phyloP scores from a whole-genome alignment of 2,113 vertebrate species.

The Corythaixoides concolor region DNA sequence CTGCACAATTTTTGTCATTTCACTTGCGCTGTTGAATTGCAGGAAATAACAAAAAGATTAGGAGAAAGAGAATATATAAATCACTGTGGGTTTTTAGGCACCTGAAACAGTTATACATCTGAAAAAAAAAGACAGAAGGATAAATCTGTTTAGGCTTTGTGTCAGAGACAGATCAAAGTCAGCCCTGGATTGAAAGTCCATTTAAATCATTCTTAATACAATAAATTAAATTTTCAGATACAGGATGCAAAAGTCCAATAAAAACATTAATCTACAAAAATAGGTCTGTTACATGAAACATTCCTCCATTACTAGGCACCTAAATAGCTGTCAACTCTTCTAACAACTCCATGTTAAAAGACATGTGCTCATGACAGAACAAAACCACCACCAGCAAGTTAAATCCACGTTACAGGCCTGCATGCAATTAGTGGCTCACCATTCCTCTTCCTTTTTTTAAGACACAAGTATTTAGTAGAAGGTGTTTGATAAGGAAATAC shows the following conservation, averaged over 20 bases:
- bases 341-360: not conserved
- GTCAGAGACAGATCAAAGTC: not conserved
- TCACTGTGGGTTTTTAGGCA: not conserved
- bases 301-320: not conserved
- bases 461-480: not conserved
- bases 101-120: not conserved
- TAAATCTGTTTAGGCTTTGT: not conserved
- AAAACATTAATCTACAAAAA: not conserved
- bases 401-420: not conserved
- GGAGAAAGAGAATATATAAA: not conserved
- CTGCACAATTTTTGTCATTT: not conserved
- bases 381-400: not conserved
- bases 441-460: not conserved
- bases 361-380: not conserved
- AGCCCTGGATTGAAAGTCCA: not conserved
- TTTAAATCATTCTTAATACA: constrained; percentile 22
- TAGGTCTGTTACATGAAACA: not conserved
- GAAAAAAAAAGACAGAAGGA: not conserved
- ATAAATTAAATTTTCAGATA: constrained; percentile 35
- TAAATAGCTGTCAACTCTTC: not conserved
- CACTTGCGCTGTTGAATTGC: not conserved
- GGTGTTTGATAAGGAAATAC: not conserved
- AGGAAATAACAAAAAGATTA: not conserved
- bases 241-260: constrained; percentile 7
- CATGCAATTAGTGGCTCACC: not conserved